A percentile compares a stretch with the other conserved stretches of the same genome.
phyloP scores from a whole-genome alignment of 1,140 invertebrate species.

The Tetramorium simillimum region DNA sequence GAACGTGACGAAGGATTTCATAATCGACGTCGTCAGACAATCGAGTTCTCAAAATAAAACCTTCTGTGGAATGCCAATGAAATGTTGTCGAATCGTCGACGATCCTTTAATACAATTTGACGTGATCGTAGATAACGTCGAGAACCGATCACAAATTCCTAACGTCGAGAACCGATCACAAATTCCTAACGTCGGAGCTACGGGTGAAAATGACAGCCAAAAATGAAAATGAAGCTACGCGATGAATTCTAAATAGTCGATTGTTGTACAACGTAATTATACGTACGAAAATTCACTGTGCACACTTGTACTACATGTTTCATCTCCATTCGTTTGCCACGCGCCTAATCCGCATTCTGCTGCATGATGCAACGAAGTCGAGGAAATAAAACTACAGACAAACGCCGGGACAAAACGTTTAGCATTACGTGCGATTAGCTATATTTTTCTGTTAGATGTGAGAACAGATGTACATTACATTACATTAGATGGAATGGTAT shows the following conservation, averaged over 20 bases:
- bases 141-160: background rate
- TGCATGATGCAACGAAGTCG: background rate
- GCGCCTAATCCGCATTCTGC: background rate
- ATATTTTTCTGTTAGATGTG: background rate
- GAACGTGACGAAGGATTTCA: background rate
- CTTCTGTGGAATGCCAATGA: background rate
- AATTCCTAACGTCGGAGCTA: background rate
- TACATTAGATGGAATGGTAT: background rate
- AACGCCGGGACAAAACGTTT: background rate
- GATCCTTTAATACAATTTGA: background rate
- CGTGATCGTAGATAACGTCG: background rate
- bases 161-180: background rate
- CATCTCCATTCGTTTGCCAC: too few species aligned
- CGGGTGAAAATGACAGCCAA: too few species aligned
- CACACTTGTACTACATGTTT: background rate
- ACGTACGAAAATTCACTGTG: background rate
- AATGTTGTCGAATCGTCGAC: background rate
- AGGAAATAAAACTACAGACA: background rate
- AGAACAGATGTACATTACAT: background rate
- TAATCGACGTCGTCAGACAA: background rate
- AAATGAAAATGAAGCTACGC: background rate
- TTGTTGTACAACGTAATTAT: background rate
- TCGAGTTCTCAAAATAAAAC: background rate
- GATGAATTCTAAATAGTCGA: conserved; percentile 6
- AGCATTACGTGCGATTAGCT: background rate